Conservation (phyloP, 2,888 invertebrate species). For the Rotaria socialis region DNA sequence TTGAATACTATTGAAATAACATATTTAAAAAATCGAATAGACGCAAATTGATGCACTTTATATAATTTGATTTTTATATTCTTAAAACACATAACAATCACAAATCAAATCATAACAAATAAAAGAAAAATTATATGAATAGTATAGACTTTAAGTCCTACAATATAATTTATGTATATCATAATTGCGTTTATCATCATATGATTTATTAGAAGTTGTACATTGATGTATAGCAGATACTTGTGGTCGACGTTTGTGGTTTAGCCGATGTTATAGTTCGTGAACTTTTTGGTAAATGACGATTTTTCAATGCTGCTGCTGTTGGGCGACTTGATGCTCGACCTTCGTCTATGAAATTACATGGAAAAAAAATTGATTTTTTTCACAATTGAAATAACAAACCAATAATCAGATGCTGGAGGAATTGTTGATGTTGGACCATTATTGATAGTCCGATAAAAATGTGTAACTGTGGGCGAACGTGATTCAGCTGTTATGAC, state of each 20-base stretch:
- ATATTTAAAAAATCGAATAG: too few species aligned
- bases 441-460: background rate
- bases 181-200: constrained; percentile 52
- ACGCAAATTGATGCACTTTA: too few species aligned
- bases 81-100: too few species aligned
- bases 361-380: background rate
- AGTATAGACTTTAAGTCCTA: background rate
- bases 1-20: too few species aligned
- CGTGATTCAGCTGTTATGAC: background rate
- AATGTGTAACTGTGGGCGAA: background rate
- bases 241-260: background rate
- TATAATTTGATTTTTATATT: too few species aligned
- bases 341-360: background rate
- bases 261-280: background rate
- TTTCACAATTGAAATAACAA: background rate
- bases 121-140: too few species aligned
- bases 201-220: constrained; percentile 55
- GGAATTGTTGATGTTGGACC: background rate
- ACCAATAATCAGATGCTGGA: background rate
- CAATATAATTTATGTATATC: constrained; percentile 56
- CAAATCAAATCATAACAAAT: too few species aligned
- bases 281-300: constrained; percentile 7
- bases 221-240: constrained; percentile 50
- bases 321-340: constrained; percentile 21
- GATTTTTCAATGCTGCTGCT: background rate